Evolutionary conservation across 2,888 invertebrate genomes (phyloP).

Genomic region (Lissocephala sabroskyi): DNA sequence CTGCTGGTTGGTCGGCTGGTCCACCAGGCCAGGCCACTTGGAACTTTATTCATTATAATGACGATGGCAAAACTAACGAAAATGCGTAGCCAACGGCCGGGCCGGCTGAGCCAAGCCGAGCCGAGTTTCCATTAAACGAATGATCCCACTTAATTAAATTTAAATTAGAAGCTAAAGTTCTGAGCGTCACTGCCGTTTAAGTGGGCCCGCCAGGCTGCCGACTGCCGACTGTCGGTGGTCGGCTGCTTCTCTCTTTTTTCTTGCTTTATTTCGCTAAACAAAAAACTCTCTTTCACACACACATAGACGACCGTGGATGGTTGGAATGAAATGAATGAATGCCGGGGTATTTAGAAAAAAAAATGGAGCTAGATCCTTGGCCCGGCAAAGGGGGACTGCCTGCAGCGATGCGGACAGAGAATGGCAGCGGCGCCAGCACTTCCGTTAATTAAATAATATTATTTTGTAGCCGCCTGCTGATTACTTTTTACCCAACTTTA

Average conservation of each 20-base stretch:
- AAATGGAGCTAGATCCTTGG: slow-evolving; percentile 17
- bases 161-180: slow-evolving; percentile 58
- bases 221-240: background rate
- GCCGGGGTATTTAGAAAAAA: slow-evolving; percentile 37
- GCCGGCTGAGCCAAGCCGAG: background rate
- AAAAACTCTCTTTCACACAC: slow-evolving; percentile 18
- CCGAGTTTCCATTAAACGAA: slow-evolving; percentile 29
- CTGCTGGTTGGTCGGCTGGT: too few species aligned
- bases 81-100: background rate
- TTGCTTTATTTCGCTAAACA: slow-evolving; percentile 19
- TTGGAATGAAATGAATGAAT: slow-evolving; percentile 54
- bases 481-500: slow-evolving; percentile 44
- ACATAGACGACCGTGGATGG: slow-evolving; percentile 4
- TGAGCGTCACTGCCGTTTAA: slow-evolving; percentile 47
- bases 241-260: background rate
- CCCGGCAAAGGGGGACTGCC: background rate
- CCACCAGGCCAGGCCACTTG: slow-evolving; percentile 33
- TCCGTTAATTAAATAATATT: slow-evolving; percentile 66
- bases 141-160: slow-evolving; percentile 61
- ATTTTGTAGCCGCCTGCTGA: slow-evolving; percentile 59
- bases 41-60: slow-evolving; percentile 57
- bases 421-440: slow-evolving; percentile 26
- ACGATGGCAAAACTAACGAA: slow-evolving; percentile 43
- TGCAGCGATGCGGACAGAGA: too few species aligned
- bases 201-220: slow-evolving; percentile 11